These are phyloP conservation scores for Gouania willdenowi DNA, from an alignment of 2,797 vertebrate genomes.

Conservation along the genomic window DNA sequence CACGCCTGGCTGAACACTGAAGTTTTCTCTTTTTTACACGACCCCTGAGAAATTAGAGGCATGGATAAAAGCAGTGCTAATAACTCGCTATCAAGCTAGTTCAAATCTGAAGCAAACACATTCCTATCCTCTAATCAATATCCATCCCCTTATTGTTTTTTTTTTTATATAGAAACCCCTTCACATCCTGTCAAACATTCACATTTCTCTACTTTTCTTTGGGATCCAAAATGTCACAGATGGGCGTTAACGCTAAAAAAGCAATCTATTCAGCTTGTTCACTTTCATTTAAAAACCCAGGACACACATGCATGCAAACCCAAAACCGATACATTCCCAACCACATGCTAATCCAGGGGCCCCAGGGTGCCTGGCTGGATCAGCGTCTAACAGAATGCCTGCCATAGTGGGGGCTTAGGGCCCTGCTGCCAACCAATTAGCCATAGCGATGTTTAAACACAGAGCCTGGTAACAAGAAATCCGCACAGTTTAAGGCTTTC, in stretches of 20 bases:
- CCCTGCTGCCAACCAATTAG: constrained; percentile 50
- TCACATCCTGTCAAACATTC: neutral
- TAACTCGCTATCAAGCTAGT: constrained; percentile 26
- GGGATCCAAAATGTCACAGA: constrained; percentile 77
- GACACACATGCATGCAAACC: constrained; percentile 13
- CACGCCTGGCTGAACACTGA: constrained; percentile 52
- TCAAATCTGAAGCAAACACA: neutral
- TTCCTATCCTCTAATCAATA: neutral
- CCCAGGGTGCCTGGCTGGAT: constrained; percentile 36
- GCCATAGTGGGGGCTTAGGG: constrained; percentile 30
- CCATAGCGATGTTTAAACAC: constrained; percentile 29
- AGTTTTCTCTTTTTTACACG: constrained; percentile 41
- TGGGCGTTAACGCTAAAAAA: constrained; percentile 81
- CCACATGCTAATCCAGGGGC: constrained; percentile 39
- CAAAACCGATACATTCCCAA: constrained; percentile 8
- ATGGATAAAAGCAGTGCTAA: constrained; percentile 30
- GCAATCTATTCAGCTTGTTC: constrained; percentile 31
- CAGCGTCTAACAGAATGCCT: constrained; percentile 42
- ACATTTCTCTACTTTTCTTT: constrained; percentile 48
- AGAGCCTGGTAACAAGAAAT: constrained; percentile 27
- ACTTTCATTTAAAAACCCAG: constrained; percentile 29
- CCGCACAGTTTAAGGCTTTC: constrained; percentile 36
- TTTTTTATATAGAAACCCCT: constrained; percentile 8
- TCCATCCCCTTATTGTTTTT: constrained; percentile 8
- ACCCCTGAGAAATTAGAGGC: constrained; percentile 25